A percentile compares a stretch with the other conserved stretches of the same genome.
phyloP scores from a whole-genome alignment of 2,888 invertebrate genomes.

The Eristalinus aeneus region DNA sequence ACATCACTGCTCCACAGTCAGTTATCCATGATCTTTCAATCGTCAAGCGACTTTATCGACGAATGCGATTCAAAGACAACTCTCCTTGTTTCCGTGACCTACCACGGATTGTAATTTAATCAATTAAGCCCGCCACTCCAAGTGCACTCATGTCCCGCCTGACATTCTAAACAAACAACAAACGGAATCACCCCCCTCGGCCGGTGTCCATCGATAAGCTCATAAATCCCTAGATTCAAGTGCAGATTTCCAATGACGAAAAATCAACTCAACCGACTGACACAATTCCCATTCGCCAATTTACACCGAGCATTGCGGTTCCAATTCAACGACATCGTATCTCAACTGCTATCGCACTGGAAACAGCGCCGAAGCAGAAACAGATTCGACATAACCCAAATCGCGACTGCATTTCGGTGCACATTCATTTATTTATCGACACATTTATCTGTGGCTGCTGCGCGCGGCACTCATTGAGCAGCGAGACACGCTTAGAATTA shows the following conservation, averaged over 20 bases:
- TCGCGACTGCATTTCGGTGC: conserved; percentile 55
- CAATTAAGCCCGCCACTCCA: conserved; percentile 24
- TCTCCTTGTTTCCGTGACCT: not conserved
- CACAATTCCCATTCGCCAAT: conserved; percentile 28
- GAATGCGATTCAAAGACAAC: not conserved
- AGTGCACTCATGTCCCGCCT: conserved; percentile 5
- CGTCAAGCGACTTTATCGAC: not conserved
- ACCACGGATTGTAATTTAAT: conserved; percentile 16
- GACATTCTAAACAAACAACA: not conserved
- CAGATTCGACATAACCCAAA: conserved; percentile 59
- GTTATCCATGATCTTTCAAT: not conserved
- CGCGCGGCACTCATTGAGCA: conserved; percentile 63
- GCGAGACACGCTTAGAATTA: conserved; percentile 50
- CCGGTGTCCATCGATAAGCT: conserved; percentile 31
- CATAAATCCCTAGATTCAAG: conserved; percentile 61
- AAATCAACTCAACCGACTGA: conserved; percentile 37
- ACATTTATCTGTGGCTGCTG: conserved; percentile 46
- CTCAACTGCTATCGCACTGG: conserved; percentile 33
- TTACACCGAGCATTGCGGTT: conserved; percentile 42
- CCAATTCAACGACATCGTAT: conserved; percentile 32
- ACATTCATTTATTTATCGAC: conserved; percentile 57
- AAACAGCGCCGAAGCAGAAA: not conserved
- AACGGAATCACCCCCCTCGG: not conserved
- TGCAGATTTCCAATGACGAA: conserved; percentile 51
- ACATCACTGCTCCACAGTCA: not conserved